Base-by-base conservation (phyloP, 2,113 vertebrate species). In the Phalacrocorax carbo region DNA sequence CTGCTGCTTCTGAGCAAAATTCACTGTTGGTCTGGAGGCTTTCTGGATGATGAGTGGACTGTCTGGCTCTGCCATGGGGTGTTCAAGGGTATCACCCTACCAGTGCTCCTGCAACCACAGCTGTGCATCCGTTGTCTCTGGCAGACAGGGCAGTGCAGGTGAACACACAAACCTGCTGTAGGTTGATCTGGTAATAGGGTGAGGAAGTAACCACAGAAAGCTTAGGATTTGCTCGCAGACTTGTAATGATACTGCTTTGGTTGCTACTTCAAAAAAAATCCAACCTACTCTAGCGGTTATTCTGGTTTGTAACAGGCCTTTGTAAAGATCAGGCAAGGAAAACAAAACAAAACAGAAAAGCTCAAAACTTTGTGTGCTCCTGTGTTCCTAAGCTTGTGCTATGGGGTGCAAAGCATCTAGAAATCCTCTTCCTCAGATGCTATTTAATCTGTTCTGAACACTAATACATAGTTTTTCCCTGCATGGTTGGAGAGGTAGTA, bases 31-130 rank as follows among this genome's bases (percentile, higher is more conserved):
- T 62, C 64, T 69, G 80, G 6, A 77, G 64, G 57, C 27, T 70
- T 86, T 83, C 51, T 0, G 9, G 21, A 30, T 49, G 34, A 20
- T 0, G 2, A 49, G 61, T 23, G 42, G 14, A 18, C 9, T 78
- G 15, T 51, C 32, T 55, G 44, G 11, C 15, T 90, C 29, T 49
- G 62, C 58, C 2, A 0, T 2, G 10, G 40, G 15, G 5, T 64
- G 15, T 44, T 82, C 62, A 32, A 44, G 57, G 25, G 17, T 44
- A 25, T 25, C 64, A 26, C n/a, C 19, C 8, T 18, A 7, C 10
- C 18, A 10, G 34, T 48, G 49, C 16, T 90, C 26, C 81, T 27
- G 36, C 0, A 1, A 5, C 46, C 15, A 8, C 0, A 0, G 32
- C 72, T 68, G 25, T 60, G 57, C 38, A 48, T 29, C 32, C 7